A percentile compares a stretch with the other conserved stretches of the same genome.
Evolutionary conservation across 2,797 vertebrate genomes (phyloP).

Genomic region (Crocidura indochinensis): DNA sequence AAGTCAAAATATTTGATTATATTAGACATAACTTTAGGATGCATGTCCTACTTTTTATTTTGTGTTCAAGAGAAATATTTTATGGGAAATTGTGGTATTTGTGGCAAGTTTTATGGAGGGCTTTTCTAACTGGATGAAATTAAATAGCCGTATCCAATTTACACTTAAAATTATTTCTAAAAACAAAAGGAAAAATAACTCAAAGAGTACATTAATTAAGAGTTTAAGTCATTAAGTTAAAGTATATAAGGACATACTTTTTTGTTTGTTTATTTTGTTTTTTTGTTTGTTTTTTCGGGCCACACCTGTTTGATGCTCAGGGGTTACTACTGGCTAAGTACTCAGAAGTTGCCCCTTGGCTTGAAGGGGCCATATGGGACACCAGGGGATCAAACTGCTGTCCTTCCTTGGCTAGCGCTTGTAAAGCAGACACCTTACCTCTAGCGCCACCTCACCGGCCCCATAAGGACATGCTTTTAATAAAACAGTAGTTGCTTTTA

Average conservation of each 20-base stretch:
- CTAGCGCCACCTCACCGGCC: no score
- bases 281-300: no score
- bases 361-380: no score
- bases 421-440: no score
- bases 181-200: constrained; percentile 7
- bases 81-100: not conserved
- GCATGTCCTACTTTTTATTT: not conserved
- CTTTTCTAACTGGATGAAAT: constrained; percentile 49
- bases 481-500: not conserved
- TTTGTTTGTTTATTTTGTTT: not conserved
- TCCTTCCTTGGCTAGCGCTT: no score
- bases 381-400: no score
- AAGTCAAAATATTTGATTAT: not conserved
- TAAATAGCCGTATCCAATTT: not conserved
- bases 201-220: constrained; percentile 46
- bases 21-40: not conserved
- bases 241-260: not conserved
- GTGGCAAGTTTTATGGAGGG: not conserved
- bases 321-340: no score
- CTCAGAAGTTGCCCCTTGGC: no score
- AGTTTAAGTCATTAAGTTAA: constrained; percentile 9
- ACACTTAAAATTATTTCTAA: constrained; percentile 12
- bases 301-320: no score
- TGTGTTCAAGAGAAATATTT: not conserved
- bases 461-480: not conserved